phyloP scores from a whole-genome alignment of 2,888 invertebrate genomes.

The Cosmia pyralina region DNA sequence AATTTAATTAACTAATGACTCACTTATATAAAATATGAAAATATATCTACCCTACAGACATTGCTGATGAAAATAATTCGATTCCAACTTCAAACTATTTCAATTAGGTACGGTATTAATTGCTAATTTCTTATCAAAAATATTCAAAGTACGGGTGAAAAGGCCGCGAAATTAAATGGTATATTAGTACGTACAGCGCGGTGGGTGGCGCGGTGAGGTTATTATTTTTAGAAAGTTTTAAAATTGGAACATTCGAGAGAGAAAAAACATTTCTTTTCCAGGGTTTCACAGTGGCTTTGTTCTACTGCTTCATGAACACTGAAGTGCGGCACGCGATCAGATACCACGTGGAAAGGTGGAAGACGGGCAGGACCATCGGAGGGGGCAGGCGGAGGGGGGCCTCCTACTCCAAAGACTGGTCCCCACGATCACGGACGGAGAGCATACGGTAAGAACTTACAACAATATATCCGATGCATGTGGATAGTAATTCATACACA shows the following conservation, averaged over 20 bases:
- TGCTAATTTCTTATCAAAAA: background rate
- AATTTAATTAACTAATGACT: background rate
- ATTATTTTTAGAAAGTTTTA: background rate
- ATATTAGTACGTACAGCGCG: background rate
- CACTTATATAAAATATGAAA: background rate
- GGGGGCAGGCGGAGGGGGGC: constrained; percentile 92
- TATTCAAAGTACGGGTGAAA: background rate
- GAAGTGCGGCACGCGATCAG: constrained; percentile 96
- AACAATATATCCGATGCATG: constrained; percentile 7
- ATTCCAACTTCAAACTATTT: constrained; percentile 3
- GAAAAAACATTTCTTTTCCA: constrained; percentile 78
- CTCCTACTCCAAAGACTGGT: constrained; percentile 95
- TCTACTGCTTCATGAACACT: constrained; percentile 98
- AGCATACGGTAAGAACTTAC: constrained; percentile 92
- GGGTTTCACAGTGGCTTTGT: constrained; percentile 97
- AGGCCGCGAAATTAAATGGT: background rate
- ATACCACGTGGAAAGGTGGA: constrained; percentile 95
- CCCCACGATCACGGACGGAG: constrained; percentile 94
- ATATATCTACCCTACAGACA: background rate
- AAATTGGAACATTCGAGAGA: background rate
- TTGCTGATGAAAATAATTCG: background rate
- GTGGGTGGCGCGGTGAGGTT: too few relatives aligned
- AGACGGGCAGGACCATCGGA: constrained; percentile 91
- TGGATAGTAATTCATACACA: constrained; percentile 7
- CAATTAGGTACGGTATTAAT: background rate